Evolutionary conservation across 2,888 invertebrate genomes (phyloP).

Genomic region (Baccha elongata): DNA sequence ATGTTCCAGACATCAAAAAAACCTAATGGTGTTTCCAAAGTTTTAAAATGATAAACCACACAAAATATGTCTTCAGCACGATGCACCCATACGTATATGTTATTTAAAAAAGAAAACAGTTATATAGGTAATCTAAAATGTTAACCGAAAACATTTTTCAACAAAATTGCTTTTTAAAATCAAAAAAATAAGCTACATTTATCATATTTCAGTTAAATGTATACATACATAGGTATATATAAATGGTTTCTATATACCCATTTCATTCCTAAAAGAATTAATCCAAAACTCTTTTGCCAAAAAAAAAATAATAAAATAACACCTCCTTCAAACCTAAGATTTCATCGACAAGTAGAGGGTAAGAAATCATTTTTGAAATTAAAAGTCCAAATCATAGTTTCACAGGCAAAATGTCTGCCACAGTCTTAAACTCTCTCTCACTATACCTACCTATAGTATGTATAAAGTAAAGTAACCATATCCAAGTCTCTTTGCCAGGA

Average conservation of each 20-base stretch:
- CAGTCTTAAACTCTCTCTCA: constrained; percentile 14
- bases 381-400: constrained; percentile 72
- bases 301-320: background rate
- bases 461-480: constrained; percentile 15
- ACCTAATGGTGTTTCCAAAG: background rate
- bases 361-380: constrained; percentile 73
- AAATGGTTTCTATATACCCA: no score
- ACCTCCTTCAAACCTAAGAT: constrained; percentile 18
- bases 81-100: background rate
- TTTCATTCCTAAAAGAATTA: background rate
- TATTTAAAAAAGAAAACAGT: background rate
- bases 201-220: background rate
- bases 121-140: background rate
- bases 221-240: no score
- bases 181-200: constrained; percentile 27
- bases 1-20: constrained; percentile 17
- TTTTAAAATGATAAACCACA: constrained; percentile 5
- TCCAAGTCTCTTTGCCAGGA: constrained; percentile 21
- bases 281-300: background rate
- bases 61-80: constrained; percentile 12
- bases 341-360: constrained; percentile 63
- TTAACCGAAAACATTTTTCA: constrained; percentile 16
- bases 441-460: constrained; percentile 6
- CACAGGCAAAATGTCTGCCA: constrained; percentile 64
- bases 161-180: constrained; percentile 36